A percentile compares a stretch with the other conserved stretches of the same genome.
phyloP scores from a whole-genome alignment of 92 coral and sea anemone species.

The Chrysogorgia sp. region DNA sequence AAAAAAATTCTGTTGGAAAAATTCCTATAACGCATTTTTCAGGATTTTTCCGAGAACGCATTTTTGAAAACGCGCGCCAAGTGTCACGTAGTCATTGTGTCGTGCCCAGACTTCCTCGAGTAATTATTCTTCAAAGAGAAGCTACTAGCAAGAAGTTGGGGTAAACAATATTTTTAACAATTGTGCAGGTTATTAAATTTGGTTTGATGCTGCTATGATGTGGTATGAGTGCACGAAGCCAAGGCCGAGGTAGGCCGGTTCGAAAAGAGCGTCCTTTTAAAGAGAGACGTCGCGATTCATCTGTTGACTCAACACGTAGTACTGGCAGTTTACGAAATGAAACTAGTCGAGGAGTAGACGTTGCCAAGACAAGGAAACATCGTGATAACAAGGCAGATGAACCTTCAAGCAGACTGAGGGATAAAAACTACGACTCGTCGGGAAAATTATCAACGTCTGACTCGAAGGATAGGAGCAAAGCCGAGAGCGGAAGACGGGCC shows the following conservation, averaged over 20 bases:
- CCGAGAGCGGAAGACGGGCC: conserved; percentile 73
- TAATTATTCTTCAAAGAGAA: neutral
- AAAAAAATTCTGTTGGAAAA: too few relatives aligned
- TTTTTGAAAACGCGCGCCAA: neutral
- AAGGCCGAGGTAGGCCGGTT: conserved; percentile 99
- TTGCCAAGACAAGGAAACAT: conserved; percentile 89
- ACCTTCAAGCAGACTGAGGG: conserved; percentile 18
- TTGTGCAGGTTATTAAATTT: conserved; percentile 3
- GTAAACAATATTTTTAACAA: neutral
- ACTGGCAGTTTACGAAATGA: conserved; percentile 87
- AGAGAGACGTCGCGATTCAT: conserved; percentile 88
- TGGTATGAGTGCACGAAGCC: conserved; percentile 99
- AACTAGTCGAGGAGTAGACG: conserved; percentile 74
- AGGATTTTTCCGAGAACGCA: neutral
- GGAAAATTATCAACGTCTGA: conserved; percentile 73
- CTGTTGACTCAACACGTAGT: conserved; percentile 92
- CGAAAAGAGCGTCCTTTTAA: conserved; percentile 99
- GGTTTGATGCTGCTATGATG: conserved; percentile 87
- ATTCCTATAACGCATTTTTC: too few relatives aligned
- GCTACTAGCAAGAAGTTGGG: neutral
- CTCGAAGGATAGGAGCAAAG: conserved; percentile 67
- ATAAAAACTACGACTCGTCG: conserved; percentile 25
- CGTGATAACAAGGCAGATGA: conserved; percentile 89
- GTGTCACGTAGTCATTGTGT: neutral
- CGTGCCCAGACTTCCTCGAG: neutral